phyloP scores from a whole-genome alignment of 1,140 invertebrate genomes.

The Tetragonula clypearis region DNA sequence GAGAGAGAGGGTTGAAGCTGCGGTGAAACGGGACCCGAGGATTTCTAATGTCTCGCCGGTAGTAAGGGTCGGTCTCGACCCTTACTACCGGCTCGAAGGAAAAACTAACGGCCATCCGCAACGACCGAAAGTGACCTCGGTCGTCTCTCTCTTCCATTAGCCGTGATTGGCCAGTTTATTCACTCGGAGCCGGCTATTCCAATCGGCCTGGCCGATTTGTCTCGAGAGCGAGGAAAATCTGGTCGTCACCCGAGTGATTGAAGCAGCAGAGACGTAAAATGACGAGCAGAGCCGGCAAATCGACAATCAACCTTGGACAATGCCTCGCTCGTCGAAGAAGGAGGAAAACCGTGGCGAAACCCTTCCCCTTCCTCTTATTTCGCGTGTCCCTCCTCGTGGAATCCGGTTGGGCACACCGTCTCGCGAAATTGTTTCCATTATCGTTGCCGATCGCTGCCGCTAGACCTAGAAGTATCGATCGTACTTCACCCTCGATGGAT shows the following conservation, averaged over 20 bases:
- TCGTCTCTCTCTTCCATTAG: constrained; percentile 29
- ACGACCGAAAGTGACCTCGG: constrained; percentile 5
- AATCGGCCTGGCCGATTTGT: constrained; percentile 23
- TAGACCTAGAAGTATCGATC: neutral
- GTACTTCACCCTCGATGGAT: neutral
- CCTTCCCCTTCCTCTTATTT: constrained; percentile 19
- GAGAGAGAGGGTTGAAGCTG: neutral
- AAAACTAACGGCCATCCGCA: constrained; percentile 26
- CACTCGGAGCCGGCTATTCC: constrained; percentile 16
- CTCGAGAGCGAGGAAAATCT: constrained; percentile 27
- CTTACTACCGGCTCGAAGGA: neutral
- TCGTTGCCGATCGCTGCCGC: no score
- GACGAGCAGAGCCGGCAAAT: constrained; percentile 32
- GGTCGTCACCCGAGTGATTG: neutral
- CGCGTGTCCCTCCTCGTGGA: no score
- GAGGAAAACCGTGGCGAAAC: neutral
- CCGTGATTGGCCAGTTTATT: constrained; percentile 46
- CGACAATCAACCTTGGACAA: constrained; percentile 23
- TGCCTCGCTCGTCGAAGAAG: neutral
- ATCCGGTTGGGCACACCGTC: neutral
- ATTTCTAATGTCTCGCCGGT: neutral
- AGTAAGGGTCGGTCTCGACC: no score
- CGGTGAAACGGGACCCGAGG: neutral
- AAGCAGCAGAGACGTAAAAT: constrained; percentile 7
- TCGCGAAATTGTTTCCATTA: neutral